Evolutionary conservation across 1,140 invertebrate species (phyloP), one percentile per base, ranked within the genome.

Genomic region (Agrypnia vestita): DNA sequence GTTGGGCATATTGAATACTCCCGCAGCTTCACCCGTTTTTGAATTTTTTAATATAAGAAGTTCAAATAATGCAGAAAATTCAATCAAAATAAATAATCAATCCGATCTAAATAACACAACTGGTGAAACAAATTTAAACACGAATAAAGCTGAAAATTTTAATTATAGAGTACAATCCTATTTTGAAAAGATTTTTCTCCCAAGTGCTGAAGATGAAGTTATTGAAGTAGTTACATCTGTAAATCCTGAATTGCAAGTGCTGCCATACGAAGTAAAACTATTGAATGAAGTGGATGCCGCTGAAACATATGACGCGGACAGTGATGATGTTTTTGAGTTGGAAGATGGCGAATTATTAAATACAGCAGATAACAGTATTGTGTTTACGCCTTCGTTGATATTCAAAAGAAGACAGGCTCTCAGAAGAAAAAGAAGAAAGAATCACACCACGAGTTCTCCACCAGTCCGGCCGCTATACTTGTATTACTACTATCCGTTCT

Each of bases 361-460:
- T 8, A 46, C 67, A 11, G 77, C 59, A 8, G 62, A 61, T 12
- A 35, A 35, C 19, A 47, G 55, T 21, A 46, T 79, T 0, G 62
- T 56, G 4, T 72, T 79, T 46, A 79, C 67, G 21, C 77, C 77
- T 8, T 61, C 67, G 10, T n/a, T 79, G 6, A 53, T 73, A n/a
- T 79, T 71, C 53, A 73, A 51, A 49, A 59, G 46, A 47, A 77
- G 44, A 25, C 61, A 77, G 43, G 47, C 62, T 43, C 53, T 79
- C 0, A 72, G 13, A 67, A 71, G 51, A 25, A 79, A 56, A 49
- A 43, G 21, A 59, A 13, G 51, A 59, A 76, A 47, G 19, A 53
- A 69, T 49, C 76, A 78, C 43, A 69, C 61, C 4, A n/a, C 19
- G 15, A 35, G n/a, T 13, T 35, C 64, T 47, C 35, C 0, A 19